A percentile compares a stretch with the other conserved stretches of the same genome.
These are phyloP conservation scores for Bursaphelenchus okinawaensis DNA, from an alignment of 2,888 invertebrate species.

Conservation along the genomic window DNA sequence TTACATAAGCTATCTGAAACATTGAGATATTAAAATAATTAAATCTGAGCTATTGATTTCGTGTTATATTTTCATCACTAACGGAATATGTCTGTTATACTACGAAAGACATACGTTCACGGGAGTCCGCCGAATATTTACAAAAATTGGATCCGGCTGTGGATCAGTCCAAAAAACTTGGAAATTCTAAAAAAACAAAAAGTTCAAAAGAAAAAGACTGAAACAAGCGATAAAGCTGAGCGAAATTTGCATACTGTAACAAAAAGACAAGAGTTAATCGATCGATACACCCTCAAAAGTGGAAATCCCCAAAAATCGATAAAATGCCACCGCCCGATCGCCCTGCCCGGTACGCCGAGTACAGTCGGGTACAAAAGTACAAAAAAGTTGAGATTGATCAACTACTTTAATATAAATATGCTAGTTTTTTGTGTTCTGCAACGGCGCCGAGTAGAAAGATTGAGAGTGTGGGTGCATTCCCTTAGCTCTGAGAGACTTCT, in stretches of 20 bases:
- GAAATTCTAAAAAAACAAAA: not conserved
- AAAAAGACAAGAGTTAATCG: too few species aligned
- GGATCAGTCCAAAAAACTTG: not conserved
- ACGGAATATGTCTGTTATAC: too few species aligned
- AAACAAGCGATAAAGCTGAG: too few species aligned
- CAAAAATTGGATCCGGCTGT: not conserved
- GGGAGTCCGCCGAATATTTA: too few species aligned
- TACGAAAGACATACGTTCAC: too few species aligned
- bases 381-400: not conserved
- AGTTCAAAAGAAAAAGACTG: too few species aligned
- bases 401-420: not conserved
- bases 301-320: not conserved
- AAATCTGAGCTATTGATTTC: too few species aligned
- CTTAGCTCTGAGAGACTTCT: not conserved
- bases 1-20: not conserved
- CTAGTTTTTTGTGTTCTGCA: not conserved
- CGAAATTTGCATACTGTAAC: not conserved
- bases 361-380: not conserved
- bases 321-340: too few species aligned
- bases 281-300: not conserved
- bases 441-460: not conserved
- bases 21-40: not conserved
- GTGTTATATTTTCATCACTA: too few species aligned
- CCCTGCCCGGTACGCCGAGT: too few species aligned
- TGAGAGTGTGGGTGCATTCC: not conserved